Base-by-base conservation (phyloP, 2,797 vertebrate genomes). In the Hemibagrus guttatus region DNA sequence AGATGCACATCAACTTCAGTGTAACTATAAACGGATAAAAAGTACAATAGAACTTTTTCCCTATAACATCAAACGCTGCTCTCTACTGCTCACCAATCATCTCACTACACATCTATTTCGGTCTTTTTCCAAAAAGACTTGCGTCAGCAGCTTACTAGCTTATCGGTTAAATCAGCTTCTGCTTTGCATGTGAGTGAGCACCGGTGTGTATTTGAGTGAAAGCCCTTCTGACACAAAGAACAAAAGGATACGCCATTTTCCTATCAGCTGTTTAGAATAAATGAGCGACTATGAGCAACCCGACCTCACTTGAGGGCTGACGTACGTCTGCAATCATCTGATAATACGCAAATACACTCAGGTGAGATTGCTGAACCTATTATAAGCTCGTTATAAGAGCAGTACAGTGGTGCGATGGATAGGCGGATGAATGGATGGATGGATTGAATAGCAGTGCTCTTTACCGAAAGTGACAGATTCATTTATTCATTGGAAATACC, bases 281-380 rank as follows among this genome's bases (percentile, higher is more conserved):
- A 31, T 49, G 35, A 16, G 49, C 23, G 14, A 14, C 35, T 9
- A 1, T 66, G n/a, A 66, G 63, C 31, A 79, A 28, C 17, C 49
- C 6, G 8, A 68, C 31, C 84, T 66, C 68, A 82, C 42, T 78
- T 66, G 84, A 21, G 42, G 46, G 17, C 21, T 82, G 84, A 88
- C 78, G 78, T 79, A 88, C n/a, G 14, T 46, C 56, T 64, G n/a
- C 61, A 35, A 31, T 59, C 78, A 85, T 88, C 87, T 68, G 84
- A 88, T 85, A 85, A 82, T 69, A 88, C 68, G 82, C 83, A 88
- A 88, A 87, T 74, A 61, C 8, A 16, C 83, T 75, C n/a, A 23
- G 61, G 21, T 74, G 6, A 52, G 74, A 71, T 79, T 87, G 56
- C 76, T 1, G 4, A 46, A 76, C 26, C 52, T 26, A 72, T 84